A percentile compares a stretch with the other conserved stretches of the same genome.
Evolutionary conservation across 2,888 invertebrate genomes (phyloP).

Genomic region (Lasioglossum leucozonium): DNA sequence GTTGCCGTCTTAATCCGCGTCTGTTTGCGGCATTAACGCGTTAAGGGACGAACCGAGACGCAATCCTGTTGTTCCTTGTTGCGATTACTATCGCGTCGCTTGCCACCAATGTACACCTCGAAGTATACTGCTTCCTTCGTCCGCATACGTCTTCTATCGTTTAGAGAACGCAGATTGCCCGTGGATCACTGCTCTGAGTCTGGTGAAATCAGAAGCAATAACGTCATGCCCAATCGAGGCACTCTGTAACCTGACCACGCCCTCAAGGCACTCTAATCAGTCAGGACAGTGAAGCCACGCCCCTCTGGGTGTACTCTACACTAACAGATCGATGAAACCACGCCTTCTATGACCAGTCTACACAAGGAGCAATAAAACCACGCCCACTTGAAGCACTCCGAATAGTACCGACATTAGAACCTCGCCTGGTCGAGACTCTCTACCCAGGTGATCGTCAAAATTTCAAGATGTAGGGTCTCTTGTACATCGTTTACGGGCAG

Average conservation of each 20-base stretch:
- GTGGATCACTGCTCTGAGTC: not conserved
- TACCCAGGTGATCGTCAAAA: not conserved
- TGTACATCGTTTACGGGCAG: not conserved
- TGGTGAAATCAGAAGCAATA: not conserved
- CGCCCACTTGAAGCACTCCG: not conserved
- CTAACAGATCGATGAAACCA: too few species aligned
- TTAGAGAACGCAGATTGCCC: not conserved
- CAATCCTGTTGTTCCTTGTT: constrained; percentile 54
- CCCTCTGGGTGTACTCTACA: not conserved
- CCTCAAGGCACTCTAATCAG: not conserved
- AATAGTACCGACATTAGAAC: not conserved
- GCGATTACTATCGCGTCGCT: constrained; percentile 62
- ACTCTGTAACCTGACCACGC: not conserved
- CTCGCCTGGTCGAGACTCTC: not conserved
- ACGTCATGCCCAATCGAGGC: not conserved
- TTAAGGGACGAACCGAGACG: constrained; percentile 78
- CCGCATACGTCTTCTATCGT: not conserved
- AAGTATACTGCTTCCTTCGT: not conserved
- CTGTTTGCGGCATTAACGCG: constrained; percentile 80
- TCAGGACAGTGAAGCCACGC: not conserved
- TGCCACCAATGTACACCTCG: not conserved
- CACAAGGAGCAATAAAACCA: not conserved
- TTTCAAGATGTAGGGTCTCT: not conserved
- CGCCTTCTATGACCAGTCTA: too few species aligned
- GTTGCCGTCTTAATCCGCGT: constrained; percentile 80